Evolutionary conservation across 2,888 invertebrate genomes (phyloP).

Genomic region (Slavum lentiscoides): DNA sequence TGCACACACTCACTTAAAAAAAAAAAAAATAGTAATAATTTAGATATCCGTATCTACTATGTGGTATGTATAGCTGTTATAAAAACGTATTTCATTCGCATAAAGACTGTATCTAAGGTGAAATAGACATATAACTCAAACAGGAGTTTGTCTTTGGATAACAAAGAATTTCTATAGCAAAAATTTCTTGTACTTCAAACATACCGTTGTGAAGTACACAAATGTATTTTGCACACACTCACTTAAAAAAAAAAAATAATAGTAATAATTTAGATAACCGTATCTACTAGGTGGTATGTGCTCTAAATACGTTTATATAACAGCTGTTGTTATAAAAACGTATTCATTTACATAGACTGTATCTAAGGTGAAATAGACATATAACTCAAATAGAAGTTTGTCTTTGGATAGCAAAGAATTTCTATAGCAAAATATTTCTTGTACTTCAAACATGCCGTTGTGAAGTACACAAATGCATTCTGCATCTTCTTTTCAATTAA

Average conservation of each 20-base stretch:
- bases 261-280: background rate
- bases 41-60: too few species aligned
- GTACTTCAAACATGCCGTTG: background rate
- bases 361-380: constrained; percentile 33
- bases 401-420: constrained; percentile 46
- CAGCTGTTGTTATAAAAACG: too few species aligned
- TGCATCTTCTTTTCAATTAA: background rate
- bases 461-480: constrained; percentile 34
- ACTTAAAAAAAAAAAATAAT: background rate
- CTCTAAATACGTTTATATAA: background rate
- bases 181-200: background rate
- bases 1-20: constrained; percentile 2
- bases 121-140: constrained; percentile 16
- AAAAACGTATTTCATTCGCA: background rate
- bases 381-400: background rate
- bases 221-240: constrained; percentile 31
- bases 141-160: constrained; percentile 18
- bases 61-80: background rate
- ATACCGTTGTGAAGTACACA: constrained; percentile 1
- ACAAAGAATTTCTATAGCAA: constrained; percentile 26
- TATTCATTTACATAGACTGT: too few species aligned
- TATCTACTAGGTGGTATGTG: too few species aligned
- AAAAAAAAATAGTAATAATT: background rate
- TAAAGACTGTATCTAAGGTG: constrained; percentile 13
- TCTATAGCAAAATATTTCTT: constrained; percentile 29